phyloP scores from a whole-genome alignment of 2,797 vertebrate species.

The Anolis apletophallus region DNA sequence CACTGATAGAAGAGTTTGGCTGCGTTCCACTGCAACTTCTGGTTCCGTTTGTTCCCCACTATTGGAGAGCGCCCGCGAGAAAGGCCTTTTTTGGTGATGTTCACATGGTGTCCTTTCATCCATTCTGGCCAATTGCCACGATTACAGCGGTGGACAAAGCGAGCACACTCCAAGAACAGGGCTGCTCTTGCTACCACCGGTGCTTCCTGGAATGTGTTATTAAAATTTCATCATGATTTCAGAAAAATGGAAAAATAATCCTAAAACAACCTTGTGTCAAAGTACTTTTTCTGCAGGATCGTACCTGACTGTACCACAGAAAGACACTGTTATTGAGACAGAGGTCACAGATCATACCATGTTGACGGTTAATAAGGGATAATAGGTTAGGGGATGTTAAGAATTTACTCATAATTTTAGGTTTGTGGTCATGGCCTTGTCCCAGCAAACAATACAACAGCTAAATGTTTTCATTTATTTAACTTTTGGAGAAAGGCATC shows the following conservation, averaged over 20 bases:
- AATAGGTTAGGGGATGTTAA: neutral
- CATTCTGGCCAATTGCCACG: constrained; percentile 99
- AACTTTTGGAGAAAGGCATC: neutral
- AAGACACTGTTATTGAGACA: neutral
- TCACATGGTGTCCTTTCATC: constrained; percentile 99
- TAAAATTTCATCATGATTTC: constrained; percentile 16
- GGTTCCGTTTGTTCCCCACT: constrained; percentile 97
- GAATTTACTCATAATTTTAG: neutral
- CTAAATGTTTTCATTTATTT: neutral
- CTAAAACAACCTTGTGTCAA: neutral
- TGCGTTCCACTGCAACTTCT: constrained; percentile 98
- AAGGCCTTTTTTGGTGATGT: constrained; percentile 95
- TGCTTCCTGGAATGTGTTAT: constrained; percentile 84
- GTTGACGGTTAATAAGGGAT: neutral
- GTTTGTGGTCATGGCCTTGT: neutral
- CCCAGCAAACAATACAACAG: neutral
- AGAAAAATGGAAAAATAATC: neutral
- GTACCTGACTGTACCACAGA: neutral
- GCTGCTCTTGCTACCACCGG: constrained; percentile 95
- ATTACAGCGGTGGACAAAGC: constrained; percentile 97
- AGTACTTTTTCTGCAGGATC: neutral
- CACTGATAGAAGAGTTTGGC: constrained; percentile 98
- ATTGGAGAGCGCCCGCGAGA: constrained; percentile 94
- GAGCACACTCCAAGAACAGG: constrained; percentile 94
- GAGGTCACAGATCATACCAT: neutral